phyloP scores from a whole-genome alignment of 2,113 vertebrate genomes.

The Archocentrus centrarchus region DNA sequence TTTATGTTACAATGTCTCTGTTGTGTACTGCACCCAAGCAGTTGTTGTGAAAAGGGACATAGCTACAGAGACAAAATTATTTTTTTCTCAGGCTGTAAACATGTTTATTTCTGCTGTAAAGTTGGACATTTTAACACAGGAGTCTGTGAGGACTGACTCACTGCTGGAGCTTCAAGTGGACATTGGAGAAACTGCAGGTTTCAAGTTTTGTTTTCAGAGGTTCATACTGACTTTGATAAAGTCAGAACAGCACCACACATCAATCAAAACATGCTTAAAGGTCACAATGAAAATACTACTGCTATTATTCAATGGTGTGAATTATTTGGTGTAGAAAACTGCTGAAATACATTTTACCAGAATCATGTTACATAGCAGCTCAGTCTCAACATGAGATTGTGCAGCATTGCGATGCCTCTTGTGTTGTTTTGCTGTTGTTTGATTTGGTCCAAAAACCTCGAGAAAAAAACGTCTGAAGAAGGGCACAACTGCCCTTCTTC shows the following conservation, averaged over 20 bases:
- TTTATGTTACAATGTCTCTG: too few relatives aligned
- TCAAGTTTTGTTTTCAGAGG: not conserved
- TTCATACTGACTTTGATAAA: rapidly evolving
- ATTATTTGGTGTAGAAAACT: not conserved
- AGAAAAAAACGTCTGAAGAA: too few relatives aligned
- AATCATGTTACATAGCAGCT: too few relatives aligned
- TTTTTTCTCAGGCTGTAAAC: too few relatives aligned
- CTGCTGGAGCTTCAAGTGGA: too few relatives aligned
- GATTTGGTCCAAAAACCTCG: too few relatives aligned
- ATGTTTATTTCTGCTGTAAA: not conserved
- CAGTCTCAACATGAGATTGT: too few relatives aligned
- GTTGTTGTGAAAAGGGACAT: too few relatives aligned
- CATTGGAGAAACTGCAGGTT: not conserved
- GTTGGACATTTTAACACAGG: rapidly evolving
- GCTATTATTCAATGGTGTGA: not conserved
- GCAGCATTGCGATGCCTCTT: too few relatives aligned
- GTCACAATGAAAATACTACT: not conserved
- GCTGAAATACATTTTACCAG: not conserved
- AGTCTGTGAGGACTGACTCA: not conserved
- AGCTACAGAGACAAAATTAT: not conserved
- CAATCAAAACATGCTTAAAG: not conserved
- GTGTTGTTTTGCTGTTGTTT: too few relatives aligned
- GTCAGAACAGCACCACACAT: not conserved
- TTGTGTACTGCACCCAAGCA: too few relatives aligned
- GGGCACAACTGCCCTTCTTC: too few relatives aligned